These are phyloP conservation scores for Rhineura floridana DNA, from an alignment of 2,113 vertebrate species.

Conservation along the genomic window DNA sequence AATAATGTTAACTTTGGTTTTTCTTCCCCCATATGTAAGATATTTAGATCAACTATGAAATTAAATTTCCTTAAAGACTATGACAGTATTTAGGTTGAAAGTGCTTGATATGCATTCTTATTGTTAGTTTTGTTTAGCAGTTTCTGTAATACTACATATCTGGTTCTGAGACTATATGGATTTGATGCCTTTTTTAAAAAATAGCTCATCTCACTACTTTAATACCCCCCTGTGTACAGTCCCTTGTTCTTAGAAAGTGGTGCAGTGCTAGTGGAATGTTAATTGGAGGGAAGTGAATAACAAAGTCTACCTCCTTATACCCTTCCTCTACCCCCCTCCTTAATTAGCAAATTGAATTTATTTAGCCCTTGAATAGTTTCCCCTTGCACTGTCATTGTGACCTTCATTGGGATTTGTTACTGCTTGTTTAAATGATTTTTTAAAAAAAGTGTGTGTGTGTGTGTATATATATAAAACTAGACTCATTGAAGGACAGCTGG, in stretches of 20 bases:
- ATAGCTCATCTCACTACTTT: conserved; percentile 28
- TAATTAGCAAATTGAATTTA: conserved; percentile 64
- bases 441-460: too few relatives aligned
- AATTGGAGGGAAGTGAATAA: conserved; percentile 70
- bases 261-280: conserved; percentile 66
- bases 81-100: conserved; percentile 22
- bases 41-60: conserved; percentile 33
- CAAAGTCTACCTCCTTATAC: conserved; percentile 40
- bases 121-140: conserved; percentile 24
- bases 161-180: fast-evolving
- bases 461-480: not conserved
- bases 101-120: conserved; percentile 8
- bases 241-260: conserved; percentile 62
- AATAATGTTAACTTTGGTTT: too few relatives aligned
- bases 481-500: not conserved
- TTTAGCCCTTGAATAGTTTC: conserved; percentile 58
- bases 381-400: conserved; percentile 58
- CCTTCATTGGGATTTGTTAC: conserved; percentile 45
- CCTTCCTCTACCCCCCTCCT: conserved; percentile 60
- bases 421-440: conserved; percentile 35
- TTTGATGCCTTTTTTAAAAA: conserved; percentile 22
- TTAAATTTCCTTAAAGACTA: not conserved
- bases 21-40: not conserved
- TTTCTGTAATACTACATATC: not conserved
- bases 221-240: fast-evolving